A percentile compares a stretch with the other conserved stretches of the same genome.
These are phyloP conservation scores for Anarrhichthys ocellatus DNA, from an alignment of 2,113 vertebrate species.

Conservation along the genomic window DNA sequence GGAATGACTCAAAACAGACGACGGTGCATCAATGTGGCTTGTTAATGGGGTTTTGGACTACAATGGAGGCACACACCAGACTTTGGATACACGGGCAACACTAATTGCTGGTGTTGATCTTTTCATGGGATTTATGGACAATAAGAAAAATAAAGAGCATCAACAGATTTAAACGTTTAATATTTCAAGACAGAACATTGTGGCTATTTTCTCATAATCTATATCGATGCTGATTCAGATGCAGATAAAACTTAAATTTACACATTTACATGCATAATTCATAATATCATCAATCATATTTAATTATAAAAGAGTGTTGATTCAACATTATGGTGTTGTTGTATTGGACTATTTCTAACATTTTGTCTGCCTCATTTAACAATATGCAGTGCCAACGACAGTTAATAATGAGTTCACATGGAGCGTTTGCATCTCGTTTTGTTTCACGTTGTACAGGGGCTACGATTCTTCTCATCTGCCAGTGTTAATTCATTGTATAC, in stretches of 20 bases:
- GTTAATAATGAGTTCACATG: slow-evolving; percentile 8
- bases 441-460: not conserved
- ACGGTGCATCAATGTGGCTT: slow-evolving; percentile 16
- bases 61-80: slow-evolving; percentile 4
- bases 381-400: not conserved
- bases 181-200: not conserved
- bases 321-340: slow-evolving; percentile 5
- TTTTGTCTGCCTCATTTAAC: slow-evolving; percentile 24
- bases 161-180: not conserved
- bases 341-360: slow-evolving; percentile 9
- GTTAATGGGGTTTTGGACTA: slow-evolving; percentile 5
- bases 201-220: not conserved
- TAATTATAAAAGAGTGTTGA: slow-evolving; percentile 9
- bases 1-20: slow-evolving; percentile 22
- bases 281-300: slow-evolving; percentile 9
- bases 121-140: slow-evolving; percentile 15
- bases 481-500: not conserved
- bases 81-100: not conserved
- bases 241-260: not conserved
- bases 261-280: slow-evolving; percentile 11
- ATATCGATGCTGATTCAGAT: not conserved
- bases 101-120: not conserved
- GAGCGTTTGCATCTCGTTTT: slow-evolving; percentile 1
- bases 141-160: not conserved
- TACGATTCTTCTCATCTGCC: not conserved